Evolutionary conservation across 2,113 vertebrate genomes (phyloP).

Genomic region (Synchiropus splendidus): DNA sequence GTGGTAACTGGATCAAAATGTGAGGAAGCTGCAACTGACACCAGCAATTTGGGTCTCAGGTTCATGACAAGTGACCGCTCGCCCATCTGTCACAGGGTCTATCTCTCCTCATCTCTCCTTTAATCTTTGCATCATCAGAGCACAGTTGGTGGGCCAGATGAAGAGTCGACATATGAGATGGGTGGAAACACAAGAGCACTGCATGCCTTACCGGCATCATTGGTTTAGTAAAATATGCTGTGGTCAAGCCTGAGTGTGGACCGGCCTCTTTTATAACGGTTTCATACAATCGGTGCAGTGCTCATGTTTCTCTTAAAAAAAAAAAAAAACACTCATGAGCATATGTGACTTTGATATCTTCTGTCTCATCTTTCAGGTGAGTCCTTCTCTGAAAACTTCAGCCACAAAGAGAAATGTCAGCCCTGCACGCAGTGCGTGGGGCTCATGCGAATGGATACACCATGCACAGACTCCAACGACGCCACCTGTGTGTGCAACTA

Average conservation of each 20-base stretch:
- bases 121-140: conserved; percentile 35
- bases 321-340: too few relatives aligned
- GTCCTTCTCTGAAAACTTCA: conserved; percentile 82
- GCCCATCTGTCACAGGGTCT: not conserved
- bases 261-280: too few relatives aligned
- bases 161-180: too few relatives aligned
- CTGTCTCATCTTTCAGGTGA: conserved; percentile 61
- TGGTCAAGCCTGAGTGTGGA: too few relatives aligned
- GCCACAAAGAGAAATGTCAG: conserved; percentile 79
- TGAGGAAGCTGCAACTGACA: conserved; percentile 13
- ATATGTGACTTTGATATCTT: not conserved
- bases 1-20: conserved; percentile 36
- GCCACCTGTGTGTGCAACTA: conserved; percentile 84
- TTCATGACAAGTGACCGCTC: conserved; percentile 19
- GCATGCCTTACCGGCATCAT: too few relatives aligned
- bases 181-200: too few relatives aligned
- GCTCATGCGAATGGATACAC: conserved; percentile 77
- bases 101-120: conserved; percentile 15
- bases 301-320: too few relatives aligned
- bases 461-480: conserved; percentile 87
- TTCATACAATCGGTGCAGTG: too few relatives aligned
- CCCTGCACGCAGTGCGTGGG: conserved; percentile 76
- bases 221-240: too few relatives aligned
- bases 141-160: conserved; percentile 27
- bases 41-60: conserved; percentile 5